A percentile compares a stretch with the other conserved stretches of the same genome.
phyloP scores from a whole-genome alignment of 2,797 vertebrate species.

The Oreochromis mossambicus region DNA sequence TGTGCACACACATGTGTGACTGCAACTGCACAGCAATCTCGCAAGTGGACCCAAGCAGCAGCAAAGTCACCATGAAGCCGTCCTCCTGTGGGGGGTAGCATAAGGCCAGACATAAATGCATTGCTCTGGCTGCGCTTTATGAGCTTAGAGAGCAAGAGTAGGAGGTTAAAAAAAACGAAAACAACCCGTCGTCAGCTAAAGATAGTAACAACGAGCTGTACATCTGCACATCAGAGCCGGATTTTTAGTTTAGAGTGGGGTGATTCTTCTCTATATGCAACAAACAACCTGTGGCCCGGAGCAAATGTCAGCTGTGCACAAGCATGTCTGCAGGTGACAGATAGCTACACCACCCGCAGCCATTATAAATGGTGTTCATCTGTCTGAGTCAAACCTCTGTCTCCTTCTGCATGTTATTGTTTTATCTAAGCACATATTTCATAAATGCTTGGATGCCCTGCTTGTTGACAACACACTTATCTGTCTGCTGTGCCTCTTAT shows the following conservation, averaged over 20 bases:
- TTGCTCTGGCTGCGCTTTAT: neutral
- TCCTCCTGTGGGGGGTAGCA: slow-evolving; percentile 2
- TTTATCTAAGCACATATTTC: neutral
- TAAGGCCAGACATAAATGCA: slow-evolving; percentile 16
- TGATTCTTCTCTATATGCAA: slow-evolving; percentile 29
- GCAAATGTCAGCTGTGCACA: slow-evolving; percentile 32
- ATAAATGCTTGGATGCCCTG: neutral
- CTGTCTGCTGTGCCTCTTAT: neutral
- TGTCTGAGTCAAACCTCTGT: neutral
- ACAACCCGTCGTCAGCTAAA: slow-evolving; percentile 9
- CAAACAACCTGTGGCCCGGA: slow-evolving; percentile 16
- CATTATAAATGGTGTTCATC: slow-evolving; percentile 34
- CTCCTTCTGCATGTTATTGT: neutral
- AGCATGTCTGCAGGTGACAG: slow-evolving; percentile 15
- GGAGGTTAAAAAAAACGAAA: neutral
- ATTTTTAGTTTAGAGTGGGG: slow-evolving; percentile 30
- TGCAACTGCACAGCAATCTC: neutral
- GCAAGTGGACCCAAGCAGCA: slow-evolving; percentile 6
- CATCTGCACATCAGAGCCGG: slow-evolving; percentile 48
- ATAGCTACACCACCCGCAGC: neutral
- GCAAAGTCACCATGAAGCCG: neutral
- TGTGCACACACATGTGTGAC: neutral
- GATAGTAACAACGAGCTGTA: slow-evolving; percentile 36
- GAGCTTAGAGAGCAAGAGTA: slow-evolving; percentile 5
- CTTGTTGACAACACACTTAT: neutral